Evolutionary conservation across 1,140 invertebrate genomes (phyloP).

Genomic region (Thaumatotibia leucotreta): DNA sequence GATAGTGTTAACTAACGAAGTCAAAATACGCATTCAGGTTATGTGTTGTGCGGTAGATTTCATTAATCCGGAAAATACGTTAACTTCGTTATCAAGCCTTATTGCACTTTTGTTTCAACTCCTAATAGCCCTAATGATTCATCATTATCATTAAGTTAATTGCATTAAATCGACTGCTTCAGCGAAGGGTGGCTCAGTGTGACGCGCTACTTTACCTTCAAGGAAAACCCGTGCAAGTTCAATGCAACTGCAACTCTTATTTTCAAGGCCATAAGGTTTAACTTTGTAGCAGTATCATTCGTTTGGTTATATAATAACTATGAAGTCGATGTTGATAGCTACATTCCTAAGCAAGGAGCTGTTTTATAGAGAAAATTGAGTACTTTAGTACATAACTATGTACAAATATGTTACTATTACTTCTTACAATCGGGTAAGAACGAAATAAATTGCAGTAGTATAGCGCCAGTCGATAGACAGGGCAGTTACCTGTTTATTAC

Average conservation of each 20-base stretch:
- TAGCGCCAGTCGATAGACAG: too few relatives aligned
- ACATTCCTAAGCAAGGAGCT: not conserved
- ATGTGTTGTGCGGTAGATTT: too few relatives aligned
- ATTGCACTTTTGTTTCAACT: too few relatives aligned
- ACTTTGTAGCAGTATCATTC: not conserved
- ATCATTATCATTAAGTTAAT: not conserved
- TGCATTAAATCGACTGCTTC: not conserved
- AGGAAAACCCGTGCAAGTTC: not conserved
- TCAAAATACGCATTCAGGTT: too few relatives aligned
- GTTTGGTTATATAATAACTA: not conserved
- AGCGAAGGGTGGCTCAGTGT: not conserved
- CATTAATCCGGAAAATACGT: too few relatives aligned
- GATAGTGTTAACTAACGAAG: too few relatives aligned
- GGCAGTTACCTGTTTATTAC: too few relatives aligned
- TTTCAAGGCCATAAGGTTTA: not conserved
- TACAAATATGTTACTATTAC: too few relatives aligned
- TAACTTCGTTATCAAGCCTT: too few relatives aligned
- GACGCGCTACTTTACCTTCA: not conserved
- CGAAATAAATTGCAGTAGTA: too few relatives aligned
- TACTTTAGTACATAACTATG: too few relatives aligned
- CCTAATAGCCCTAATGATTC: not conserved
- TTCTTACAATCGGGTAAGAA: too few relatives aligned
- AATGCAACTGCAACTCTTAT: not conserved
- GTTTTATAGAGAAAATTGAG: not conserved
- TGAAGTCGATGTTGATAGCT: not conserved